Percentiles rank a stretch among this genome's conserved stretches.
phyloP scores from a whole-genome alignment of 2,888 invertebrate genomes.

The Muschampia plurimacula region DNA sequence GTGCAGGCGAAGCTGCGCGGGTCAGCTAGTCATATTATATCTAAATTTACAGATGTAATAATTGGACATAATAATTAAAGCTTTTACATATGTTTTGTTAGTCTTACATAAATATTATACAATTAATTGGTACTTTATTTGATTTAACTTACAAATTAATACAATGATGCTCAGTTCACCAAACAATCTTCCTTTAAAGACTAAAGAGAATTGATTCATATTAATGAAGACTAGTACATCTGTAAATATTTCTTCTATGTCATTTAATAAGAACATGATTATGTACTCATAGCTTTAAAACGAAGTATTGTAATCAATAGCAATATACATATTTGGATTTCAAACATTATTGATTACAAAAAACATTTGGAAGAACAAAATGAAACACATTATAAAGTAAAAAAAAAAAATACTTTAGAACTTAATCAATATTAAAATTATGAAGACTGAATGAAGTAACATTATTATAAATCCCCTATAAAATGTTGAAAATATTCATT shows the following conservation, averaged over 20 bases:
- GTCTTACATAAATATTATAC: not conserved
- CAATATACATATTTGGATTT: not conserved
- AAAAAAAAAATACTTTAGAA: too few species aligned
- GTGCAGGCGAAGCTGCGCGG: too few species aligned
- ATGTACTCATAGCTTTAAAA: not conserved
- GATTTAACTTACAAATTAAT: not conserved
- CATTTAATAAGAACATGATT: too few species aligned
- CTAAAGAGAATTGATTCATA: constrained; percentile 14
- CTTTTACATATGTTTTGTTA: constrained; percentile 4
- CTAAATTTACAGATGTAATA: constrained; percentile 21
- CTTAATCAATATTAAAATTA: too few species aligned
- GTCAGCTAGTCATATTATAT: not conserved
- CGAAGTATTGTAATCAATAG: not conserved
- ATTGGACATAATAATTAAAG: constrained; percentile 12
- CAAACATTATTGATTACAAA: too few species aligned
- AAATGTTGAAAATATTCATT: too few species aligned
- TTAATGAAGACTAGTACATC: not conserved
- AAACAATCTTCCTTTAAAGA: constrained; percentile 1
- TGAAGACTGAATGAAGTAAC: too few species aligned
- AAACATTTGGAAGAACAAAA: too few species aligned
- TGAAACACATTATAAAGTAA: too few species aligned
- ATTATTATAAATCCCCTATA: too few species aligned
- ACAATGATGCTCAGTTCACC: not conserved
- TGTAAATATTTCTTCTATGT: not conserved
- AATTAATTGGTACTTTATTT: not conserved